Evolutionary conservation across 2,888 invertebrate species (phyloP), one percentile per base, ranked within the genome.

Genomic region (Romanomermis culicivorax): DNA sequence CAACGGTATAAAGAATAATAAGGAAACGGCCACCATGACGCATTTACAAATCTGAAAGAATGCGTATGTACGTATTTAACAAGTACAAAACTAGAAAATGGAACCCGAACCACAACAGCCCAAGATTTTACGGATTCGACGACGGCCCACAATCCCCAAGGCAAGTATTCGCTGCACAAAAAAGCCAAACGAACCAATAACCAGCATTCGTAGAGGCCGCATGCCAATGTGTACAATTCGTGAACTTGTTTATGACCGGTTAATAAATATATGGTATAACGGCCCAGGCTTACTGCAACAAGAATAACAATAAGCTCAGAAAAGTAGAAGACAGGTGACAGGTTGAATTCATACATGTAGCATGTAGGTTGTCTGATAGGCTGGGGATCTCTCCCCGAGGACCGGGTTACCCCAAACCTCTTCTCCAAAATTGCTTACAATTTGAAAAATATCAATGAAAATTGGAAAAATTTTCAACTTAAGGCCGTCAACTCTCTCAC

Each of bases 121-220:
- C 72, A 66, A 17, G 59, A 60, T 60, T 48, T 63, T 45, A 29
- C 60, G 58, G 3, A 45, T 56, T 27, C 29, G 4, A 68, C 61
- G 36, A 75, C 69, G 48, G 67, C 82, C 0, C 79, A 77, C 54
- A 85, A 79, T 0, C 91, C 93, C 64, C 84, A 83, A 0, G 89
- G 87, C 61, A 89, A 74, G 82, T 91, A 85, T 60, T 83, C 82
- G 52, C 81, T 78, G 24, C 86, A 78, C 45, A 91, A 75, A 7
- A 83, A 80, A 24, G 82, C 76, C 20, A 83, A 83, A 36, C 89
- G 79, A 0, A 85, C 81, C n/a, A 79, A 73, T 58, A 91, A 77
- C 91, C 93, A 93, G 71, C 89, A 89, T 20, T 88, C 77, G 72
- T 95, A 97, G 60, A 88, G 81, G 2, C 95, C 85, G 68, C 84